A percentile compares a stretch with the other conserved stretches of the same genome.
phyloP scores from a whole-genome alignment of 2,888 invertebrate genomes.

The Theristus sp. region DNA sequence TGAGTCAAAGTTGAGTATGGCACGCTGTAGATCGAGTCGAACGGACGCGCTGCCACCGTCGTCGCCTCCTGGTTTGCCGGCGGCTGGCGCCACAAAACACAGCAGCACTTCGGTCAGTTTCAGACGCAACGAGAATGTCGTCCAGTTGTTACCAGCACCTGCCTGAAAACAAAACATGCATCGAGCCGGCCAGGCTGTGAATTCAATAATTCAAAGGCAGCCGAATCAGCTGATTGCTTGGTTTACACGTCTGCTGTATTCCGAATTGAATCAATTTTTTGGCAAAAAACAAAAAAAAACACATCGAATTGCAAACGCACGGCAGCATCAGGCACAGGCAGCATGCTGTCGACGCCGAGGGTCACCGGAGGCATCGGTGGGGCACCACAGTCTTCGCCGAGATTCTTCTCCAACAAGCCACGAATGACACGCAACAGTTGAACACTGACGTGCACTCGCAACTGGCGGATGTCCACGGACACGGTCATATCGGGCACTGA shows the following conservation, averaged over 20 bases:
- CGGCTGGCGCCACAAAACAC: no score
- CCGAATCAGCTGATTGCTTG: no score
- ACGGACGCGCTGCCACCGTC: conserved; percentile 25
- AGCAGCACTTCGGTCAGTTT: conserved; percentile 32
- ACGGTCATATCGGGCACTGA: conserved; percentile 29
- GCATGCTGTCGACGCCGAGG: background rate
- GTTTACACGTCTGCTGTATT: no score
- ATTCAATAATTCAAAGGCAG: no score
- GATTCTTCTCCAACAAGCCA: conserved; percentile 35
- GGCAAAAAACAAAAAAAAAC: no score
- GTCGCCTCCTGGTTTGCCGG: background rate
- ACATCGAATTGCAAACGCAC: no score
- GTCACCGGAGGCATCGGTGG: background rate
- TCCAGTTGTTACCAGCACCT: conserved; percentile 20
- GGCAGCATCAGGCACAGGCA: background rate
- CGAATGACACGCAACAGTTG: conserved; percentile 30
- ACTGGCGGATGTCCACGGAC: conserved; percentile 27
- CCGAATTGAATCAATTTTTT: no score
- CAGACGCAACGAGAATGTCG: conserved; percentile 30
- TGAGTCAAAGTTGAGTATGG: conserved; percentile 32
- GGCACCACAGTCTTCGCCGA: conserved; percentile 29
- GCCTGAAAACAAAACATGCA: background rate
- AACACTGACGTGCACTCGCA: conserved; percentile 27
- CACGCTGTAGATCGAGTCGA: conserved; percentile 29
- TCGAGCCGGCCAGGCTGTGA: no score